Evolutionary conservation across 2,888 invertebrate genomes (phyloP), one percentile per base, ranked within the genome.

Genomic region (Cataglyphis albicans): DNA sequence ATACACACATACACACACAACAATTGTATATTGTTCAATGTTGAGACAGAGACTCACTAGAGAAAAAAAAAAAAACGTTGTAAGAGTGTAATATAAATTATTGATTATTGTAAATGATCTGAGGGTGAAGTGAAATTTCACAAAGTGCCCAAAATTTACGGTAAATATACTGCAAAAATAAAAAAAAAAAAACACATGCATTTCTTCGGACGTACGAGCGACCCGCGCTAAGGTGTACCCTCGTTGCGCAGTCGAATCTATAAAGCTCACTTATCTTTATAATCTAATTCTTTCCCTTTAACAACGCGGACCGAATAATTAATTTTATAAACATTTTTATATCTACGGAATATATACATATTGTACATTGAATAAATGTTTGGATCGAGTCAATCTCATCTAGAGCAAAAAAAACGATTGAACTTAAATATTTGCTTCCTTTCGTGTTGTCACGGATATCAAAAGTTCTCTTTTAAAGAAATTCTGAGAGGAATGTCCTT

Each of bases 51-150:
- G 89, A 92, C 90, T 91, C 91, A 84, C 84, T 90, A 91, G 90
- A 87, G 52, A 52, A n/a, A 48, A 41, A 41, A 41, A 48, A 25
- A 29, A 1, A 29, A 86, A 86, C 86, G 90, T 91, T 91, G 89
- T 89, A 91, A 90, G 89, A 89, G 91, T 92, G 92, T 92, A 93
- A 92, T 91, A 92, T 93, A 93, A 92, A 92, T 93, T 92, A 92
- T 91, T 92, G 86, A 86, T 91, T 87, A 91, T 91, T 93, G 93
- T 93, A 92, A 93, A 93, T 93, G 93, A 94, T 93, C 93, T 93
- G 93, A 93, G 92, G 92, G 92, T 92, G 90, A 93, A 92, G 93
- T 93, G 93, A 93, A 93, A 93, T 93, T 91, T 93, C 93, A 94
- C 93, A 93, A 94, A 94, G 93, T 93, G 93, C 93, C 93, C 93